phyloP scores from a whole-genome alignment of 2,888 invertebrate species.

The Brachyptera putata region DNA sequence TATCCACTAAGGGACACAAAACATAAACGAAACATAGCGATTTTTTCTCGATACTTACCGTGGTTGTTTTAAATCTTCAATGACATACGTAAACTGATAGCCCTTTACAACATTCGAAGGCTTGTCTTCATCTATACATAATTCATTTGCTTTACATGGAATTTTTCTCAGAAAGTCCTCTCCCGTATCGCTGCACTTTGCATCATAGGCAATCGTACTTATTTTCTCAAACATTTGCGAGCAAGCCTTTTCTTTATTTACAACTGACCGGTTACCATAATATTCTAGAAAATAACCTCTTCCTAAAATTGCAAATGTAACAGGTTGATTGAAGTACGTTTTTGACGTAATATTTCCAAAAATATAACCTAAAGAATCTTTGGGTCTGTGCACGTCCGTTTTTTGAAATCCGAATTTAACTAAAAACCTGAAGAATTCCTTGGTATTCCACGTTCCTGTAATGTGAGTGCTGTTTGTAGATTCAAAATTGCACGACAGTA shows the following conservation, averaged over 20 bases:
- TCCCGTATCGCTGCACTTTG: constrained; percentile 71
- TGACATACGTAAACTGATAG: constrained; percentile 91
- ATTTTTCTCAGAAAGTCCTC: constrained; percentile 76
- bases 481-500: background rate
- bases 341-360: constrained; percentile 89
- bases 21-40: too few species aligned
- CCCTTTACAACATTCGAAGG: constrained; percentile 79
- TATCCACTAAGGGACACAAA: too few species aligned
- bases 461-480: constrained; percentile 49
- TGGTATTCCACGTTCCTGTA: constrained; percentile 59
- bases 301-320: constrained; percentile 87
- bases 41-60: constrained; percentile 54
- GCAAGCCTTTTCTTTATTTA: constrained; percentile 70
- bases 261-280: constrained; percentile 70
- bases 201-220: constrained; percentile 78
- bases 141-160: constrained; percentile 69
- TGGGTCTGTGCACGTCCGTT: constrained; percentile 79
- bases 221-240: constrained; percentile 81
- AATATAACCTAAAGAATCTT: constrained; percentile 88
- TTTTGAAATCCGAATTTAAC: constrained; percentile 96
- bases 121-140: constrained; percentile 85
- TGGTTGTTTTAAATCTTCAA: constrained; percentile 84
- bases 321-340: constrained; percentile 58
- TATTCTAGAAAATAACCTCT: constrained; percentile 84
- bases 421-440: constrained; percentile 84